Percentiles rank a stretch among this genome's conserved stretches.
phyloP scores from a whole-genome alignment of 2,888 invertebrate species.

The Standfussiana lucernea region DNA sequence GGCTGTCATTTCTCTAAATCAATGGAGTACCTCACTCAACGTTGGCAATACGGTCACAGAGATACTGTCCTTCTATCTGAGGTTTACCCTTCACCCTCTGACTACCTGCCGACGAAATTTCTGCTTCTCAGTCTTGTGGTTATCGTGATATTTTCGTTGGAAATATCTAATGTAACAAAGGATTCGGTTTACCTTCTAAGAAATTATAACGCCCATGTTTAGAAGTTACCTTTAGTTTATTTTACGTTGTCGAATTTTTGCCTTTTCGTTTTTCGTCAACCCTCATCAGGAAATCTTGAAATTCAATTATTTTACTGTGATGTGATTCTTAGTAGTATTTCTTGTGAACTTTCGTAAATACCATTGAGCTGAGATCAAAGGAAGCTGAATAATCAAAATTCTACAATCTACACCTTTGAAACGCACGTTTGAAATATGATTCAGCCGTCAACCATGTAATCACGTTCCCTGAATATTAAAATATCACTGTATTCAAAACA shows the following conservation, averaged over 20 bases:
- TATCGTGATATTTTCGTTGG: constrained; percentile 45
- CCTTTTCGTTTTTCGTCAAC: constrained; percentile 9
- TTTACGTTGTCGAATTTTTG: not conserved
- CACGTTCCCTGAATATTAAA: constrained; percentile 15
- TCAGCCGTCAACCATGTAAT: constrained; percentile 11
- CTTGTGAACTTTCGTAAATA: constrained; percentile 11
- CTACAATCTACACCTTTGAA: constrained; percentile 32
- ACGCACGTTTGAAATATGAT: constrained; percentile 39
- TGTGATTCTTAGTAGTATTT: constrained; percentile 7
- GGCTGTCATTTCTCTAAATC: constrained; percentile 44
- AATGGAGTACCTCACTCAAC: constrained; percentile 59
- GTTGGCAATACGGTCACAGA: constrained; percentile 38
- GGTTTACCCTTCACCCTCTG: constrained; percentile 51
- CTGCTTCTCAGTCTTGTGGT: constrained; percentile 28
- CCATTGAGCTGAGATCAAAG: constrained; percentile 35
- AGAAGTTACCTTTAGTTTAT: not conserved
- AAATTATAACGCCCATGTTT: constrained; percentile 35
- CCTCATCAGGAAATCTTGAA: not conserved
- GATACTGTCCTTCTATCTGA: constrained; percentile 59
- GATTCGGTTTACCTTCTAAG: constrained; percentile 34
- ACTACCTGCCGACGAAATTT: constrained; percentile 44
- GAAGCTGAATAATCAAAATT: constrained; percentile 36
- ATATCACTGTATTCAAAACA: constrained; percentile 40
- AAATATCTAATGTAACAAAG: constrained; percentile 45
- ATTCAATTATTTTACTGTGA: constrained; percentile 23